Conservation (phyloP, 2,113 vertebrate genomes). For the Telmatochromis sp. region DNA sequence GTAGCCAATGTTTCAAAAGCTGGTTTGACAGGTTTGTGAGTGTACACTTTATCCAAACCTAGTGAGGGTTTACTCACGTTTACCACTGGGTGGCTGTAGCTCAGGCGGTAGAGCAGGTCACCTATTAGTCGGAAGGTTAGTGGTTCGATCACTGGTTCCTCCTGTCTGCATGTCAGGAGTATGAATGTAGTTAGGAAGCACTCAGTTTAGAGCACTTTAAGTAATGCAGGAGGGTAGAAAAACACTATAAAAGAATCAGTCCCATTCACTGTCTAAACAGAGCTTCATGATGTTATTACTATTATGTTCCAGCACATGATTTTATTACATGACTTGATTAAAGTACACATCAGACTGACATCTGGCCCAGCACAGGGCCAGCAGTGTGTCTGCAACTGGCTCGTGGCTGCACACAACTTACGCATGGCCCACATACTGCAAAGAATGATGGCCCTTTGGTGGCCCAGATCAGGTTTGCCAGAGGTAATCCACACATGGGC, state of each 20-base stretch:
- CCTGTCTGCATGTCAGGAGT: neutral
- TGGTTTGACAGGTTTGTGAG: neutral
- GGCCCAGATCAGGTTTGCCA: neutral
- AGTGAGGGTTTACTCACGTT: neutral
- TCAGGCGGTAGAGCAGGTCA: neutral
- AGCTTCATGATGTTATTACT: neutral
- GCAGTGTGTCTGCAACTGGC: neutral
- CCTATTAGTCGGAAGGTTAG: neutral
- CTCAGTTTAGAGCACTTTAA: neutral
- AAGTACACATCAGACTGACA: neutral
- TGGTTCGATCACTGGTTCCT: neutral
- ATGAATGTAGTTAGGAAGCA: neutral
- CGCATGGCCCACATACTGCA: neutral
- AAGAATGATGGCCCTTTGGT: neutral
- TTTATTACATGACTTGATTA: neutral
- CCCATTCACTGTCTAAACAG: neutral
- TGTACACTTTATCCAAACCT: neutral
- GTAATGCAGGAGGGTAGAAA: neutral
- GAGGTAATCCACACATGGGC: neutral
- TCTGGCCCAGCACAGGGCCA: neutral
- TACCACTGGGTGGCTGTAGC: neutral
- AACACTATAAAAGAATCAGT: neutral
- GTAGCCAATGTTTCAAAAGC: neutral
- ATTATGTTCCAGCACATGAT: neutral
- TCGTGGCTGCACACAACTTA: neutral